Evolutionary conservation across 2,888 invertebrate species (phyloP).

Genomic region (Cheilosia soror): DNA sequence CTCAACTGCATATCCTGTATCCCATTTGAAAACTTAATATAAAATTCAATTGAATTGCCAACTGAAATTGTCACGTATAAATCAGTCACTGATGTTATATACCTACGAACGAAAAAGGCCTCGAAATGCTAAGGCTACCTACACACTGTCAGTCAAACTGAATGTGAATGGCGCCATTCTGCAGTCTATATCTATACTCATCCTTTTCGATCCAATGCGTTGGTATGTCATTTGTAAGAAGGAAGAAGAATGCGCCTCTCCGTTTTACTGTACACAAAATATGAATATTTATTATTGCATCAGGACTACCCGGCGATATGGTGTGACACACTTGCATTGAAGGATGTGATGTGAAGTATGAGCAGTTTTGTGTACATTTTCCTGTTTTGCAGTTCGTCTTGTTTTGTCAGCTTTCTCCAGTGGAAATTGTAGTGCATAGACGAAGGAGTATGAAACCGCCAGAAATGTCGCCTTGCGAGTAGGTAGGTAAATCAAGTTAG

Average conservation of each 20-base stretch:
- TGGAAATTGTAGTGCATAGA: slow-evolving; percentile 18
- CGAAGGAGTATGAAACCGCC: slow-evolving; percentile 11
- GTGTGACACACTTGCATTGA: slow-evolving; percentile 61
- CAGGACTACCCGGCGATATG: slow-evolving; percentile 42
- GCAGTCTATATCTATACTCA: neutral
- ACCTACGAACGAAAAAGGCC: slow-evolving; percentile 28
- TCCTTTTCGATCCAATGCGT: neutral
- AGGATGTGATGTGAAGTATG: slow-evolving; percentile 48
- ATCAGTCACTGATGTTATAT: slow-evolving; percentile 43
- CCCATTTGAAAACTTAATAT: slow-evolving; percentile 65
- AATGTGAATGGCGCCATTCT: neutral
- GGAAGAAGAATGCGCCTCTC: slow-evolving; percentile 46
- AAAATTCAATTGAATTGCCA: slow-evolving; percentile 74
- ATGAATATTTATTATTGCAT: slow-evolving; percentile 73
- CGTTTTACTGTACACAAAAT: slow-evolving; percentile 50
- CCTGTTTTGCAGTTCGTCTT: slow-evolving; percentile 35
- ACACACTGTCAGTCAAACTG: slow-evolving; percentile 21
- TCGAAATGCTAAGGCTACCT: slow-evolving; percentile 48
- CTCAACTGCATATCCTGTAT: slow-evolving; percentile 63
- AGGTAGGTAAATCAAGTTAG: slow-evolving; percentile 70
- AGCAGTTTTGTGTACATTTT: slow-evolving; percentile 35
- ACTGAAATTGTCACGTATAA: slow-evolving; percentile 73
- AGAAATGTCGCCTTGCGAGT: slow-evolving; percentile 46
- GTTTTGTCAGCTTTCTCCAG: slow-evolving; percentile 2
- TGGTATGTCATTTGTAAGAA: slow-evolving; percentile 41